Percentiles rank a stretch among this genome's conserved stretches.
Conservation (phyloP, 2,797 vertebrate genomes). For the Paramormyrops hopkinsi region DNA sequence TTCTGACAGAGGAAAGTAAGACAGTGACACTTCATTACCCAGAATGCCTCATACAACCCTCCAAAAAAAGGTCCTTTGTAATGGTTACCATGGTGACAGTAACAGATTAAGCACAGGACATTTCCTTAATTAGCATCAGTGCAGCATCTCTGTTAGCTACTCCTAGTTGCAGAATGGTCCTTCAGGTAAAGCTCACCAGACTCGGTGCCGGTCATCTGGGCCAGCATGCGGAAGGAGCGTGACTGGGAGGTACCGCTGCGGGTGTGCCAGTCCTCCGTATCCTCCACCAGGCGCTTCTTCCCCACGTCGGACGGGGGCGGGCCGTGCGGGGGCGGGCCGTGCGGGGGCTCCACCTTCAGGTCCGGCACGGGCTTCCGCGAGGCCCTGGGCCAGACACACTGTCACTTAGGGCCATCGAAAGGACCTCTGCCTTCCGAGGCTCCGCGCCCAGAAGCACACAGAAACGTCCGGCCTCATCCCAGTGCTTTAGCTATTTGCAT, state of each 20-base stretch:
- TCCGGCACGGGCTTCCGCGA: slow-evolving; percentile 70
- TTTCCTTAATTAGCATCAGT: not conserved
- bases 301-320: slow-evolving; percentile 76
- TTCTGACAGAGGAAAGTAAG: slow-evolving; percentile 60
- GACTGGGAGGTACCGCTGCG: slow-evolving; percentile 84
- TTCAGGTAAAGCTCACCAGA: slow-evolving; percentile 60
- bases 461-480: not conserved
- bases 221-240: slow-evolving; percentile 91
- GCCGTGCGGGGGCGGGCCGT: slow-evolving; percentile 45
- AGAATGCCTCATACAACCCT: not conserved
- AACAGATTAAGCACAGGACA: not conserved
- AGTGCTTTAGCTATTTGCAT: not conserved
- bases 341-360: slow-evolving; percentile 53
- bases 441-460: not conserved
- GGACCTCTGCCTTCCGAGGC: not conserved
- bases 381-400: slow-evolving; percentile 44
- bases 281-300: slow-evolving; percentile 91
- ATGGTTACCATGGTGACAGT: not conserved
- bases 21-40: not conserved
- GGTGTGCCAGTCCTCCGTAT: slow-evolving; percentile 92
- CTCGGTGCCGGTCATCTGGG: slow-evolving; percentile 93
- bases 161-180: not conserved
- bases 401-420: not conserved
- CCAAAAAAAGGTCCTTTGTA: not conserved
- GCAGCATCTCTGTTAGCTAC: not conserved